Evolutionary conservation across 2,113 vertebrate species (phyloP).

Genomic region (Podilymbus podiceps): DNA sequence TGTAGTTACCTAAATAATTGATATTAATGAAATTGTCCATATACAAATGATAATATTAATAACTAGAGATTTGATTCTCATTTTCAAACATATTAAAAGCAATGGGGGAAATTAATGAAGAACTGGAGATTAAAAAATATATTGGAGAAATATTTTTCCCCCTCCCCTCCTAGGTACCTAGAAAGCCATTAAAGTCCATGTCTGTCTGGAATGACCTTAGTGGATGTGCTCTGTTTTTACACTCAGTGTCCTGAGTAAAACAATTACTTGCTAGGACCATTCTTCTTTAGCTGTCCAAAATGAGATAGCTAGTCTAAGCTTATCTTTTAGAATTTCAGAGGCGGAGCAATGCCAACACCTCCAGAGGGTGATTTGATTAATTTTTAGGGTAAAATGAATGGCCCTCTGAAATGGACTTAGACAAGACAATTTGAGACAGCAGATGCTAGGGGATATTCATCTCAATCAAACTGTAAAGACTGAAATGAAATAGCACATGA

Average conservation of each 20-base stretch:
- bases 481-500: background rate
- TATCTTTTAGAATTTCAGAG: background rate
- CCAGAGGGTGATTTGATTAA: background rate
- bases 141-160: background rate
- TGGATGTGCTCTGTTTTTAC: background rate
- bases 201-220: background rate
- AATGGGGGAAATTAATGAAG: background rate
- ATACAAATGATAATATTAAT: background rate
- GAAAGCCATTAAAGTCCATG: background rate
- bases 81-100: background rate
- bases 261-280: background rate
- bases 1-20: background rate
- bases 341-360: background rate
- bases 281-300: background rate
- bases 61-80: background rate
- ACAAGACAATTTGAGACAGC: background rate
- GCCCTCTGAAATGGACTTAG: background rate
- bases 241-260: background rate
- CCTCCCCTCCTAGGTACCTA: background rate
- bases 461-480: background rate
- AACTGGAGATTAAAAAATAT: background rate
- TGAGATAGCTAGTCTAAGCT: background rate
- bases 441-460: background rate
- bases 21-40: background rate
- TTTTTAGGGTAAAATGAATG: background rate